Evolutionary conservation across 2,888 invertebrate genomes (phyloP).

Genomic region (Pherbina coryleti): DNA sequence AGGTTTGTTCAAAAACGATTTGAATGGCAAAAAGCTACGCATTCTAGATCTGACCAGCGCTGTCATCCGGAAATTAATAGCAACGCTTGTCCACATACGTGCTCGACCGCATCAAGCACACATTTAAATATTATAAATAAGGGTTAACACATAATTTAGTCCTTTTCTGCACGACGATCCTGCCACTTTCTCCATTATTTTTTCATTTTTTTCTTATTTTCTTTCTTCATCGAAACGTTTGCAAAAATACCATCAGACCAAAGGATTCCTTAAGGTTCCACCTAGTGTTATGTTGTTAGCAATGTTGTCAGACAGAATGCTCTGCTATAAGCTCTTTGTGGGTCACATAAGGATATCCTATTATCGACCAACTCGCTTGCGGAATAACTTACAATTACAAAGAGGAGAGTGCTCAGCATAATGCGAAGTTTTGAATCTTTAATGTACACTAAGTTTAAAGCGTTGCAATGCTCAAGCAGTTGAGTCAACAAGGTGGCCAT

Average conservation of each 20-base stretch:
- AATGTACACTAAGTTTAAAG: not conserved
- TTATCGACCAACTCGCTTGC: not conserved
- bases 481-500: slow-evolving; percentile 13
- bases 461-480: not conserved
- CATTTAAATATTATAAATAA: not conserved
- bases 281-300: no score
- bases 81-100: not conserved
- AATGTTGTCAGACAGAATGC: no score
- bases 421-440: slow-evolving; percentile 16
- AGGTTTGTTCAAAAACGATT: not conserved
- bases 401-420: not conserved
- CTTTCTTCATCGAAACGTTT: no score
- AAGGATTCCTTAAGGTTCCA: no score
- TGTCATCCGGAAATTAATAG: not conserved
- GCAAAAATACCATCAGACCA: no score
- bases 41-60: not conserved
- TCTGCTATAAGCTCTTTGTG: no score
- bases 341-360: not conserved
- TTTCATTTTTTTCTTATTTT: no score
- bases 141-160: not conserved
- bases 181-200: no score
- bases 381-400: not conserved
- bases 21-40: not conserved
- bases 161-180: not conserved
- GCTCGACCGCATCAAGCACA: not conserved